Evolutionary conservation across 2,113 vertebrate species (phyloP).

Genomic region (Oenanthe melanoleuca): DNA sequence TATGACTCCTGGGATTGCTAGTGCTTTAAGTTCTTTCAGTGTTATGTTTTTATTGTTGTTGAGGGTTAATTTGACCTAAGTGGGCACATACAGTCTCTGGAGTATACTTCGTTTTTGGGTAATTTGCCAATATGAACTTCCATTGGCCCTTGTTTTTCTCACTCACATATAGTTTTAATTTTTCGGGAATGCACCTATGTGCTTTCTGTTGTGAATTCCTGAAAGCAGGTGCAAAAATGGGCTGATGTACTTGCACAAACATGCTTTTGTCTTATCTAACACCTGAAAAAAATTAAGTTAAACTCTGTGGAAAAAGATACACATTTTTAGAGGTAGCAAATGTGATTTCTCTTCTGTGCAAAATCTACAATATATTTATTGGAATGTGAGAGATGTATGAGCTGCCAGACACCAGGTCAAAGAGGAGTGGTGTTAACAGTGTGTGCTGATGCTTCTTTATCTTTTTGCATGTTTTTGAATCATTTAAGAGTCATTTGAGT

Average conservation of each 20-base stretch:
- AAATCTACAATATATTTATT: background rate
- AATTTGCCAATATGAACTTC: background rate
- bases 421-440: background rate
- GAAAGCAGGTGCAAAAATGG: background rate
- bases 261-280: background rate
- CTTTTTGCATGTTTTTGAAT: background rate
- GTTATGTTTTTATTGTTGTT: conserved; percentile 30
- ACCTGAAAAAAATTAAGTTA: background rate
- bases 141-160: background rate
- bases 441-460: background rate
- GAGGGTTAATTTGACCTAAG: conserved; percentile 45
- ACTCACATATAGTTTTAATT: background rate
- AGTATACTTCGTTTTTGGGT: conserved; percentile 19
- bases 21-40: background rate
- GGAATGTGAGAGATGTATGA: background rate
- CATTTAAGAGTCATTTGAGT: background rate
- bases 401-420: background rate
- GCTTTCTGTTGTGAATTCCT: background rate
- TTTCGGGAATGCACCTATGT: background rate
- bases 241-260: background rate
- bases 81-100: background rate
- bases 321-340: background rate
- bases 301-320: background rate
- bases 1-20: background rate
- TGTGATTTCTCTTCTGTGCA: background rate